Percentiles rank a stretch among this genome's conserved stretches.
phyloP scores from a whole-genome alignment of 2,888 invertebrate species.

The Chelonus formosanus region DNA sequence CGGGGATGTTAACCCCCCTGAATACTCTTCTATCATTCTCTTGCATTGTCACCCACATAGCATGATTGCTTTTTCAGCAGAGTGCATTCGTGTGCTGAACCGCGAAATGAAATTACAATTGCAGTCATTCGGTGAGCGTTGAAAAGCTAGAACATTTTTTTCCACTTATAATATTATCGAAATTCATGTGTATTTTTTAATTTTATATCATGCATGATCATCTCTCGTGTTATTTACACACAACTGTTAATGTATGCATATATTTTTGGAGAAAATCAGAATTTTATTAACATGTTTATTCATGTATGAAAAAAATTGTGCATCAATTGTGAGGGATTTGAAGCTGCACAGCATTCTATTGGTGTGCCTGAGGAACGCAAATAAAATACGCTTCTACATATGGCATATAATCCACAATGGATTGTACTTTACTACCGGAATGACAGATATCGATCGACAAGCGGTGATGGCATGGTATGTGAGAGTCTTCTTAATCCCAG shows the following conservation, averaged over 20 bases:
- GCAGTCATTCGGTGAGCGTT: conserved; percentile 14
- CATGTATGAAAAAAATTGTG: no score
- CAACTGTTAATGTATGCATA: not conserved
- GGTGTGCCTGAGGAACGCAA: no score
- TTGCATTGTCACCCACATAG: conserved; percentile 3
- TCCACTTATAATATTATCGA: no score
- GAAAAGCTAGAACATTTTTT: conserved; percentile 2
- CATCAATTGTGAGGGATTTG: no score
- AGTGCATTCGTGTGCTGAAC: conserved; percentile 38
- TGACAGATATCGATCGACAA: conserved; percentile 16
- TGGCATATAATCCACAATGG: conserved; percentile 14
- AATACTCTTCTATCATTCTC: not conserved
- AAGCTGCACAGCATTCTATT: no score
- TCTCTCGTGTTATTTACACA: not conserved
- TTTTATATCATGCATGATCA: not conserved
- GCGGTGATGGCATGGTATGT: no score
- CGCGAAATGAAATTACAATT: conserved; percentile 42
- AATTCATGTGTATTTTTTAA: not conserved
- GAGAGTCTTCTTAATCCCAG: conserved; percentile 43
- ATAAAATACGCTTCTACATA: conserved; percentile 5
- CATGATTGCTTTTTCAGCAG: conserved; percentile 44
- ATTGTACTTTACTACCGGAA: conserved; percentile 9
- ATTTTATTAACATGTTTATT: no score
- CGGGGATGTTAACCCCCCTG: not conserved
- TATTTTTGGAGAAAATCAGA: no score